Conservation (phyloP, 2,797 vertebrate species). For the Gastrophryne carolinensis region DNA sequence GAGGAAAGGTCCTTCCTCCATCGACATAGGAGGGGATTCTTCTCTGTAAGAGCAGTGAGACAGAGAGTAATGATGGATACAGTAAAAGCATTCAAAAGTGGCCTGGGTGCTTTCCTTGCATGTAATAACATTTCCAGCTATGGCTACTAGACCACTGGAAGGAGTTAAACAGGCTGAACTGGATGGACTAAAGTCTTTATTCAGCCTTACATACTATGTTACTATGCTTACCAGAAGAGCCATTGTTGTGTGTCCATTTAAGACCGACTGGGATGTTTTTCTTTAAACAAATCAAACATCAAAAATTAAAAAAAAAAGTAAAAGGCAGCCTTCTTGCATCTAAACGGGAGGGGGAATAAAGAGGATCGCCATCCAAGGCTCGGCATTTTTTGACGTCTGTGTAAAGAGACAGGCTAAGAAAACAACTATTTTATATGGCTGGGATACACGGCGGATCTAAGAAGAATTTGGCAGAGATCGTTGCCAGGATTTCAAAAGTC, state of each 20-base stretch:
- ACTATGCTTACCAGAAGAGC: slow-evolving; percentile 39
- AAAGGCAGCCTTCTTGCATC: slow-evolving; percentile 39
- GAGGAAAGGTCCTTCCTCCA: too few species aligned
- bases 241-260: slow-evolving; percentile 39
- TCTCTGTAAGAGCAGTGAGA: too few species aligned
- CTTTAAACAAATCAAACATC: slow-evolving; percentile 37
- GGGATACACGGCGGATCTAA: slow-evolving; percentile 41
- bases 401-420: slow-evolving; percentile 47
- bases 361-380: slow-evolving; percentile 43
- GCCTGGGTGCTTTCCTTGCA: too few species aligned
- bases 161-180: too few species aligned
- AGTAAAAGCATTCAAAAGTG: too few species aligned
- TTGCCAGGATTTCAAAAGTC: slow-evolving; percentile 50
- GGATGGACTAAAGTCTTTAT: too few species aligned
- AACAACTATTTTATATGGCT: slow-evolving; percentile 52
- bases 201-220: too few species aligned
- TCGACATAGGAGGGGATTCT: too few species aligned
- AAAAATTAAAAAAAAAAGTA: slow-evolving; percentile 19
- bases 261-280: slow-evolving; percentile 45
- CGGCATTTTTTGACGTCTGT: slow-evolving; percentile 51
- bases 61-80: too few species aligned
- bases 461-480: slow-evolving; percentile 47
- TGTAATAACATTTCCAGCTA: too few species aligned
- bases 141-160: too few species aligned
- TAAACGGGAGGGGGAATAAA: slow-evolving; percentile 34